These are phyloP conservation scores for Cosmia pyralina DNA, from an alignment of 2,888 invertebrate species.

Conservation along the genomic window DNA sequence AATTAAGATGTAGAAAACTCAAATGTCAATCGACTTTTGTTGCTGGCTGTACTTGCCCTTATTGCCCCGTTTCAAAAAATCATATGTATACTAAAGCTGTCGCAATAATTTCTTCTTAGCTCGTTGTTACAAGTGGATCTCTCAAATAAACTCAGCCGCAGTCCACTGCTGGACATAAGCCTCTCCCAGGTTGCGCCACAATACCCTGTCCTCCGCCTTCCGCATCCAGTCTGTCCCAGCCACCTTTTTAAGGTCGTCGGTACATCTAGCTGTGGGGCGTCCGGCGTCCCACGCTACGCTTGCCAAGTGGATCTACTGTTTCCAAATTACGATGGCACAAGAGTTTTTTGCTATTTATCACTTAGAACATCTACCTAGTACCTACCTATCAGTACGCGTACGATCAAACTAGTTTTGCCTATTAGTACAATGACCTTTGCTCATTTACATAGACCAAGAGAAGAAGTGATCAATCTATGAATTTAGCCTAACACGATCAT, in stretches of 20 bases:
- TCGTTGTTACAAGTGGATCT: not conserved
- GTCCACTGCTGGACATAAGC: no score
- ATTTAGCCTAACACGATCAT: not conserved
- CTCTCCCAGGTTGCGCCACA: no score
- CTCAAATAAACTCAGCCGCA: no score
- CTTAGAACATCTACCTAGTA: conserved; percentile 36
- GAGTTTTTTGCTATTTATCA: conserved; percentile 47
- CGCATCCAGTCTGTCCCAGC: no score
- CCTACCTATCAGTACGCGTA: conserved; percentile 24
- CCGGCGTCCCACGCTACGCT: no score
- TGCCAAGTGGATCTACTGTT: conserved; percentile 5
- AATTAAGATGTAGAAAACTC: no score
- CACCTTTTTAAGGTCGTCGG: no score
- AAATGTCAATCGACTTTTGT: no score
- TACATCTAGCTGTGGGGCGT: no score
- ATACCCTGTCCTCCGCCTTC: no score
- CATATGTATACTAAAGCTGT: not conserved
- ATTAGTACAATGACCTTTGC: conserved; percentile 57
- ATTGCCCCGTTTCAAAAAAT: not conserved
- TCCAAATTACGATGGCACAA: not conserved
- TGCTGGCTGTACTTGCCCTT: not conserved
- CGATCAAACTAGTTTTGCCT: conserved; percentile 46
- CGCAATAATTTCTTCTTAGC: not conserved
- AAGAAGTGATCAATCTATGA: conserved; percentile 9
- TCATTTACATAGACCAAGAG: conserved; percentile 10